These are phyloP conservation scores for Plutomurus gul DNA, from an alignment of 1,140 invertebrate species.

Conservation along the genomic window DNA sequence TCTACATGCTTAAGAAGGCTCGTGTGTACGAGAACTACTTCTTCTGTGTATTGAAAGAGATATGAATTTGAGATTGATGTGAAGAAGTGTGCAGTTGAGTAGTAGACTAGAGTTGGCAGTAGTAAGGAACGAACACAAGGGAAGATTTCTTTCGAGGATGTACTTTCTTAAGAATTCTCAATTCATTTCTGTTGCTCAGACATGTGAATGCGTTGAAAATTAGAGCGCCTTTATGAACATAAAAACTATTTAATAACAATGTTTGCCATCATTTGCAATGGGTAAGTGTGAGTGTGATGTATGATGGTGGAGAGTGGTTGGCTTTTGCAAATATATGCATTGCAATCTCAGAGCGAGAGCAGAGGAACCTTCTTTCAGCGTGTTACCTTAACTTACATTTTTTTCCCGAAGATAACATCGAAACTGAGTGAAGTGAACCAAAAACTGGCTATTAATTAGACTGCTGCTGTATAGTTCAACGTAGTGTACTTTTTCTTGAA, in stretches of 20 bases:
- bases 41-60: no score
- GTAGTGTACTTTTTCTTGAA: no score
- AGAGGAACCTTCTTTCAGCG: background rate
- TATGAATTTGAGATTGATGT: no score
- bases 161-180: background rate
- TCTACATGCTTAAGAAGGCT: no score
- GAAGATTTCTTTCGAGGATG: background rate
- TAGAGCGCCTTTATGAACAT: slow-evolving; percentile 22
- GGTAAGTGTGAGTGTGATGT: background rate
- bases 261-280: background rate
- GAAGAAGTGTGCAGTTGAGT: no score
- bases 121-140: background rate
- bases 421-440: slow-evolving; percentile 6
- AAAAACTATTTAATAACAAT: no score
- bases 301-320: background rate
- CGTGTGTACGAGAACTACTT: no score
- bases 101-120: no score
- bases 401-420: slow-evolving; percentile 5
- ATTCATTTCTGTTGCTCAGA: background rate
- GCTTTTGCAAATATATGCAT: no score
- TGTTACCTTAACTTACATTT: slow-evolving; percentile 9
- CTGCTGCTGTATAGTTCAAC: no score
- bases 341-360: background rate
- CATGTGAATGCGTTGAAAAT: background rate
- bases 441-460: background rate